phyloP scores from a whole-genome alignment of 2,113 vertebrate genomes.

The Serilophus lunatus region DNA sequence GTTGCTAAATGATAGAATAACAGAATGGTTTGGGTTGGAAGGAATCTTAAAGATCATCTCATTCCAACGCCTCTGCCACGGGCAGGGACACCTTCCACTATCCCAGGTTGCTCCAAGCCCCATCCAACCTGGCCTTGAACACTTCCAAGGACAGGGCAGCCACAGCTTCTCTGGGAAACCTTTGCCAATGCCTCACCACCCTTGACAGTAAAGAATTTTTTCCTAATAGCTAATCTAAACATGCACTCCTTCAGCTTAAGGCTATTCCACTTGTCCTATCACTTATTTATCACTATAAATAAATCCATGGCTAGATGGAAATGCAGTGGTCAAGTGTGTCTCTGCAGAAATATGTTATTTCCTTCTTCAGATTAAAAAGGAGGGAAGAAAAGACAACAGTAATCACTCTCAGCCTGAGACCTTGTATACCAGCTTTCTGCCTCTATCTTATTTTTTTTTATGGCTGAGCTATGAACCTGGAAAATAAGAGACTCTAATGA shows the following conservation, averaged over 20 bases:
- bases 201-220: neutral
- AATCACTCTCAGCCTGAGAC: neutral
- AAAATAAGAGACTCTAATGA: slow-evolving; percentile 47
- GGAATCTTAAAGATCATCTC: neutral
- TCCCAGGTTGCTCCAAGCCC: neutral
- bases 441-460: slow-evolving; percentile 32
- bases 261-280: neutral
- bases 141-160: neutral
- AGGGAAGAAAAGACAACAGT: neutral
- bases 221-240: neutral
- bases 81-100: neutral
- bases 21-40: neutral
- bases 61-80: neutral
- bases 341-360: neutral
- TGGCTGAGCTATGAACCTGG: neutral
- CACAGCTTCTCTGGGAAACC: neutral
- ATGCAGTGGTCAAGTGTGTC: neutral
- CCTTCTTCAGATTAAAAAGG: neutral
- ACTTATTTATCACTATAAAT: neutral
- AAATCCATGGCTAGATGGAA: neutral
- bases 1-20: neutral
- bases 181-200: neutral
- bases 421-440: neutral
- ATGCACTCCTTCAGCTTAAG: neutral
- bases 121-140: neutral